A percentile compares a stretch with the other conserved stretches of the same genome.
phyloP scores from a whole-genome alignment of 1,140 invertebrate genomes.

The Trinorchestia longiramus region DNA sequence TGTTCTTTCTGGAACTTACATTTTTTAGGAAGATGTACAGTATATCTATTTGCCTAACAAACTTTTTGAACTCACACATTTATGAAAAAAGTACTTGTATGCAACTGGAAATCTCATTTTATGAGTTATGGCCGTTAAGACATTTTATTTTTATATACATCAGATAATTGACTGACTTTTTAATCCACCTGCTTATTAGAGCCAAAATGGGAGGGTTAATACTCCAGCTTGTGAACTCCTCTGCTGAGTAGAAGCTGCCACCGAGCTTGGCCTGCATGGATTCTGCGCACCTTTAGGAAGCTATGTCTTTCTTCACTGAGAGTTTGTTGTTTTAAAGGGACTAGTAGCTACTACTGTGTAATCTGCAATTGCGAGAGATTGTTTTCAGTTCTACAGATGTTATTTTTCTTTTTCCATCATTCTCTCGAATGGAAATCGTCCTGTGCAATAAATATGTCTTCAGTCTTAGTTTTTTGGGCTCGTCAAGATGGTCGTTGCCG shows the following conservation, averaged over 20 bases:
- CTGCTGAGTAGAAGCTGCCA: neutral
- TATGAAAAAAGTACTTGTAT: neutral
- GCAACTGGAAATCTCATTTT: neutral
- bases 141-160: neutral
- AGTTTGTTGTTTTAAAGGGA: neutral
- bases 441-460: neutral
- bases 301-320: neutral
- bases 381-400: neutral
- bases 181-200: neutral
- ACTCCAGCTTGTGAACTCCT: neutral
- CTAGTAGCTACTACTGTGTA: neutral
- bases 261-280: neutral
- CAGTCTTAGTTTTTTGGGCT: neutral
- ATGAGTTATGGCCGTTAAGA: neutral
- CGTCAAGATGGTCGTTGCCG: neutral
- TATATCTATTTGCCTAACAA: neutral
- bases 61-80: neutral
- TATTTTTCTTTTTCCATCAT: too few relatives aligned
- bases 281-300: neutral
- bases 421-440: neutral
- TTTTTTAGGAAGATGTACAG: neutral
- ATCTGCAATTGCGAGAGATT: neutral
- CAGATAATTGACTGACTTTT: neutral
- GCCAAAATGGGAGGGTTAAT: neutral
- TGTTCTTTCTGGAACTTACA: neutral